These are phyloP conservation scores for Characodon lateralis DNA, from an alignment of 2,797 vertebrate species.

Conservation along the genomic window DNA sequence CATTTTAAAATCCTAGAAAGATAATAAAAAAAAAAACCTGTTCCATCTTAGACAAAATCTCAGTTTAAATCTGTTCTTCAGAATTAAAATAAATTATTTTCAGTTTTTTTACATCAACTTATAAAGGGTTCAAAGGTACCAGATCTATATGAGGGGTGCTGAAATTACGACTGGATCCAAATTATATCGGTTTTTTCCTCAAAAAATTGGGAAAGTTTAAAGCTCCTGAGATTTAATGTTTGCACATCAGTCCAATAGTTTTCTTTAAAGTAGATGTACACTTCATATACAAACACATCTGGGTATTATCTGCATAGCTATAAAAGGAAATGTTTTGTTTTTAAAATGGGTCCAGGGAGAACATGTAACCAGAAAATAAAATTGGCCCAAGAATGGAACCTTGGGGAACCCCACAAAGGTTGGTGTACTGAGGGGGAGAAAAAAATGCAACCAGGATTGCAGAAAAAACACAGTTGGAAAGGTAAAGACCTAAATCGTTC, in stretches of 20 bases:
- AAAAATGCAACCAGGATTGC: too few relatives aligned
- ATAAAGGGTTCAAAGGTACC: too few relatives aligned
- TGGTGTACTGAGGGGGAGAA: background rate
- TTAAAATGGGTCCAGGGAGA: background rate
- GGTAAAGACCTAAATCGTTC: background rate
- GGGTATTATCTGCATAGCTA: background rate
- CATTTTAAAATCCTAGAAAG: background rate
- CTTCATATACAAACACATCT: background rate
- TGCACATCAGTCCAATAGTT: background rate
- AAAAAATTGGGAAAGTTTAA: background rate
- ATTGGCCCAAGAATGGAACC: background rate
- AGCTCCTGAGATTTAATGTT: background rate
- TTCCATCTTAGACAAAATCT: background rate
- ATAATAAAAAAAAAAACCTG: background rate
- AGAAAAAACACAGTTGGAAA: background rate
- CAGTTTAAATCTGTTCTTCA: background rate
- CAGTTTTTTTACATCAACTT: too few relatives aligned
- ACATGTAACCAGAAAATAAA: background rate
- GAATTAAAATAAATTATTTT: background rate
- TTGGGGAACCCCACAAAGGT: background rate
- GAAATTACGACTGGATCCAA: background rate
- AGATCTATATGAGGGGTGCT: background rate
- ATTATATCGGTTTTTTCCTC: background rate
- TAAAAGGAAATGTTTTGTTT: background rate
- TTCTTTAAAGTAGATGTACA: background rate